A percentile compares a stretch with the other conserved stretches of the same genome.
Conservation (phyloP, 2,113 vertebrate species). For the Grus americana region DNA sequence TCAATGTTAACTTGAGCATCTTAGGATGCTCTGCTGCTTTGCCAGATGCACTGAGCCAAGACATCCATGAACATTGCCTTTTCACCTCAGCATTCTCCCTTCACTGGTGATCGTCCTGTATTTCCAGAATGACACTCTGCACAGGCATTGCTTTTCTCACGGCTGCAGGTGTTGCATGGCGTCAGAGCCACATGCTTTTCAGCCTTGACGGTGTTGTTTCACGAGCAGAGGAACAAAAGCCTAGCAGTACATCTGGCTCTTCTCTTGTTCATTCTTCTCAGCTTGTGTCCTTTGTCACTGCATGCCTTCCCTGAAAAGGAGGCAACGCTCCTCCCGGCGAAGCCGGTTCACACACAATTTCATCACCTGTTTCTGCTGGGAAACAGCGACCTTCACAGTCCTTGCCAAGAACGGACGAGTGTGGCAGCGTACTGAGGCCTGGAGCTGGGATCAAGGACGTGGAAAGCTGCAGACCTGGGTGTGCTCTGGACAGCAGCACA, state of each 20-base stretch:
- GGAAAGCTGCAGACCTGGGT: neutral
- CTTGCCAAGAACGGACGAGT: neutral
- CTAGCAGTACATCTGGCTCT: neutral
- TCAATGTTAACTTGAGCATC: neutral
- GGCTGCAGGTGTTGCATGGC: neutral
- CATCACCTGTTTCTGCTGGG: neutral
- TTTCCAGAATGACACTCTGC: neutral
- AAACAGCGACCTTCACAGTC: neutral
- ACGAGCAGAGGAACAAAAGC: neutral
- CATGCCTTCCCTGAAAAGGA: neutral
- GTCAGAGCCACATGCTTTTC: neutral
- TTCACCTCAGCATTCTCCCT: neutral
- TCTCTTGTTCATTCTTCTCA: neutral
- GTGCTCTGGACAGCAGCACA: neutral
- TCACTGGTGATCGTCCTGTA: neutral
- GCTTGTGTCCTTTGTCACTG: neutral
- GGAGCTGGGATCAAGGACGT: neutral
- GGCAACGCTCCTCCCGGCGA: neutral
- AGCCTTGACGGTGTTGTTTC: neutral
- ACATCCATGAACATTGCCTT: neutral
- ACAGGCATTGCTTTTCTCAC: neutral
- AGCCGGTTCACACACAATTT: neutral
- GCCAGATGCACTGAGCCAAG: neutral
- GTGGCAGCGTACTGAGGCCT: neutral
- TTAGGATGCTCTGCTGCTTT: neutral